Conservation (phyloP, 2,113 vertebrate species). For the Pseudorhombus dupliciocellatus region DNA sequence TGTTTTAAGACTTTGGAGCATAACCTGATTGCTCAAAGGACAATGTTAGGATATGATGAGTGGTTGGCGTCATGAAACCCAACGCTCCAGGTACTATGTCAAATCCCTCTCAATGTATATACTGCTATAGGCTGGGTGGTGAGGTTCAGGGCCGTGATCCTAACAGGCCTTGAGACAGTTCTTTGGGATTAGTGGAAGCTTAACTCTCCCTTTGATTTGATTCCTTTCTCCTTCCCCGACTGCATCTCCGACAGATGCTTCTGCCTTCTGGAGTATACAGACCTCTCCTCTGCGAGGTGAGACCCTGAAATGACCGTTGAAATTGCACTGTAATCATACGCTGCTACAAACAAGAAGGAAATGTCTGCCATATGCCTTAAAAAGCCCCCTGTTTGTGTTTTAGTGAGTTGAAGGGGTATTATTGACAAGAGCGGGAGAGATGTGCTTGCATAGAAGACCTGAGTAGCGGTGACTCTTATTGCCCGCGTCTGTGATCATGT, state of each 20-base stretch:
- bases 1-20: neutral
- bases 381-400: slow-evolving; percentile 74
- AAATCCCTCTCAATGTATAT: slow-evolving; percentile 55
- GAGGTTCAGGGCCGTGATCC: slow-evolving; percentile 63
- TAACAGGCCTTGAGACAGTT: slow-evolving; percentile 60
- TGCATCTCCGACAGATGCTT: slow-evolving; percentile 59
- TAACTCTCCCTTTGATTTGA: slow-evolving; percentile 68
- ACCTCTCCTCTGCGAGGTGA: slow-evolving; percentile 66
- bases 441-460: slow-evolving; percentile 44
- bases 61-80: slow-evolving; percentile 43
- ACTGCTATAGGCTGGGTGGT: slow-evolving; percentile 57
- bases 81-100: slow-evolving; percentile 56
- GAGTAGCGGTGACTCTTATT: slow-evolving; percentile 62
- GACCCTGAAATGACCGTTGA: slow-evolving; percentile 74
- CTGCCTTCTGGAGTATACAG: slow-evolving; percentile 60
- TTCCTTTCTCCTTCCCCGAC: slow-evolving; percentile 50
- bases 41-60: slow-evolving; percentile 53
- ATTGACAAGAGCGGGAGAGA: slow-evolving; percentile 64
- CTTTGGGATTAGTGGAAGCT: slow-evolving; percentile 64
- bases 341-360: slow-evolving; percentile 74
- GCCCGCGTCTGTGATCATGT: slow-evolving; percentile 67
- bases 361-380: slow-evolving; percentile 79
- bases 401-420: slow-evolving; percentile 57
- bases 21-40: slow-evolving; percentile 15
- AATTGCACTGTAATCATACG: slow-evolving; percentile 80